Percentiles rank a stretch among this genome's conserved stretches.
These are phyloP conservation scores for Hemiscyllium ocellatum DNA, from an alignment of 2,113 vertebrate genomes.

Conservation along the genomic window DNA sequence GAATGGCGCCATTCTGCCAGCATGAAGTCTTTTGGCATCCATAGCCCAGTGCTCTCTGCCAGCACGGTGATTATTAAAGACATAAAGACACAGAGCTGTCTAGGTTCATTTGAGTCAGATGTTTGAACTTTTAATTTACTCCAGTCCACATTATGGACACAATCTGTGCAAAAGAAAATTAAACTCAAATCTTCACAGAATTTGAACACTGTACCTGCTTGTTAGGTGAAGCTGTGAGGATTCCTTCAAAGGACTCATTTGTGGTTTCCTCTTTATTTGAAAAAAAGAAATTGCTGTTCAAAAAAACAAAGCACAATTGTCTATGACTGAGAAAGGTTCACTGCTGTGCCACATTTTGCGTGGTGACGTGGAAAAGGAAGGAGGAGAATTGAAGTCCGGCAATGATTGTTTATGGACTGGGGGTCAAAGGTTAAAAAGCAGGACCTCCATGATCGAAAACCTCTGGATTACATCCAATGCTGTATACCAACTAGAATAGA, in stretches of 20 bases:
- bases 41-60: constrained; percentile 24
- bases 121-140: constrained; percentile 39
- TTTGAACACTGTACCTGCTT: background rate
- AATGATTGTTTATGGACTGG: background rate
- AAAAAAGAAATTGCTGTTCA: background rate
- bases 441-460: background rate
- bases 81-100: constrained; percentile 38
- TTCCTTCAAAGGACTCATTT: background rate
- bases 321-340: background rate
- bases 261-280: background rate
- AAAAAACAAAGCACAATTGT: background rate
- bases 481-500: background rate
- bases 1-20: constrained; percentile 32
- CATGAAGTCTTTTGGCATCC: constrained; percentile 39
- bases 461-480: background rate
- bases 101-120: constrained; percentile 41
- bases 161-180: background rate
- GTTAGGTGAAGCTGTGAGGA: background rate
- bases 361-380: background rate
- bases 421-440: background rate
- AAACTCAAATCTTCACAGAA: background rate
- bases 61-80: constrained; percentile 40
- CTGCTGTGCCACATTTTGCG: background rate
- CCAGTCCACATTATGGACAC: constrained; percentile 29
- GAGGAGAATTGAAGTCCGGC: no score